Conservation (phyloP, 2,888 invertebrate genomes). For the Eumerus sabulonum region DNA sequence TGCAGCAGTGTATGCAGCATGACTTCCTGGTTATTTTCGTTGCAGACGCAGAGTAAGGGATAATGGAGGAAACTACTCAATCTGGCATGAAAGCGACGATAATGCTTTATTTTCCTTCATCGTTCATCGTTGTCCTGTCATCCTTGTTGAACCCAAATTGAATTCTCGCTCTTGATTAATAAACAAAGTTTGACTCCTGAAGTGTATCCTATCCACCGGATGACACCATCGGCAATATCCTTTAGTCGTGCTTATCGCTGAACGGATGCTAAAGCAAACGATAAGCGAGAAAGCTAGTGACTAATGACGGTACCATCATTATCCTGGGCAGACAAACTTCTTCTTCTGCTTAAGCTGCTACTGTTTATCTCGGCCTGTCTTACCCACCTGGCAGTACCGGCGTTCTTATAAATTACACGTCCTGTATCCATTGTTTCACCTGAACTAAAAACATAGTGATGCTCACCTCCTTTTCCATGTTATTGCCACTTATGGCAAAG, state of each 20-base stretch:
- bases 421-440: conserved; percentile 27
- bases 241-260: conserved; percentile 29
- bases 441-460: conserved; percentile 24
- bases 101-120: conserved; percentile 14
- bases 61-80: conserved; percentile 31
- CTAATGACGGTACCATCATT: conserved; percentile 38
- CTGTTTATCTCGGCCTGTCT: too few relatives aligned
- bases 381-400: neutral
- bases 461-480: conserved; percentile 55
- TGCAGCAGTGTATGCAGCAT: conserved; percentile 33
- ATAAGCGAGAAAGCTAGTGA: conserved; percentile 22
- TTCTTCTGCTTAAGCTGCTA: neutral
- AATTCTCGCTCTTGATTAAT: conserved; percentile 55
- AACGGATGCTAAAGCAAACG: neutral
- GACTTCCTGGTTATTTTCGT: conserved; percentile 43
- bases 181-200: conserved; percentile 41
- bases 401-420: conserved; percentile 36
- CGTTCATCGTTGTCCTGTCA: neutral
- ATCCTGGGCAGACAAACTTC: conserved; percentile 16
- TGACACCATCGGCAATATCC: conserved; percentile 29
- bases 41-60: conserved; percentile 13
- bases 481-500: conserved; percentile 43
- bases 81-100: conserved; percentile 56
- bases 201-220: conserved; percentile 3
- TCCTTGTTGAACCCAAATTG: conserved; percentile 40